Base-by-base conservation (phyloP, 23 tunicate genomes). In the Oikopleura vanhoeffeni region DNA sequence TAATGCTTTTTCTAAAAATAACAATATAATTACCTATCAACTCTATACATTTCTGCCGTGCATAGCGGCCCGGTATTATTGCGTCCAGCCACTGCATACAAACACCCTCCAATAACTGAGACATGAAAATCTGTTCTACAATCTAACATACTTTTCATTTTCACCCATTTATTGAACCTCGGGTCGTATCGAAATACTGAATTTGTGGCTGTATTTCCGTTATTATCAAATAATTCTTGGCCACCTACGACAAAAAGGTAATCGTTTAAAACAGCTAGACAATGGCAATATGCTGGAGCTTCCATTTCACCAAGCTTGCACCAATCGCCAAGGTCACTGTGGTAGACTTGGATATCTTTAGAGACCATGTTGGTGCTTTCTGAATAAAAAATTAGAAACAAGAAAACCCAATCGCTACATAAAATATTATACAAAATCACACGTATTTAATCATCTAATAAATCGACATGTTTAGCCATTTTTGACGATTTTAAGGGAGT, bases 181-280 rank as follows among this genome's bases (percentile, higher is more conserved):
- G 98, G 98, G 67, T 94, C 96, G 49, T 90, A 94, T 8, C 98
- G 79, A 76, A 88, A 94, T 1, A 94, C 98, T 85, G 91, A 90
- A 1, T 89, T 85, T 91, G 91, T 94, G 4, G 98, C 98, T 40
- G 98, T 94, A 84, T 89, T 90, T 40, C 98, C 98, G 84, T 94
- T 94, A 83, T 94, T 94, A 86, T 94, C 98, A 85, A 94, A 94
- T 89, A 90, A 88, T 79, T 94, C 98, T 40, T 94, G 98, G 0
- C 98, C 98, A 33, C 98, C 98, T n/a, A 94, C 98, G 32, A 94
- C 98, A 77, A 84, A 94, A 2, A 94, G 88, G 76, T 90, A 94
- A 57, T 94, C 98, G 85, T 88, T 94, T 76, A 94, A 83, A 28
- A 94, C 98, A 0, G 95, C 98, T 85, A 94, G 96, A 85, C 98